These are phyloP conservation scores for Leptopilina syphax DNA, from an alignment of 2,888 invertebrate genomes.

Conservation along the genomic window DNA sequence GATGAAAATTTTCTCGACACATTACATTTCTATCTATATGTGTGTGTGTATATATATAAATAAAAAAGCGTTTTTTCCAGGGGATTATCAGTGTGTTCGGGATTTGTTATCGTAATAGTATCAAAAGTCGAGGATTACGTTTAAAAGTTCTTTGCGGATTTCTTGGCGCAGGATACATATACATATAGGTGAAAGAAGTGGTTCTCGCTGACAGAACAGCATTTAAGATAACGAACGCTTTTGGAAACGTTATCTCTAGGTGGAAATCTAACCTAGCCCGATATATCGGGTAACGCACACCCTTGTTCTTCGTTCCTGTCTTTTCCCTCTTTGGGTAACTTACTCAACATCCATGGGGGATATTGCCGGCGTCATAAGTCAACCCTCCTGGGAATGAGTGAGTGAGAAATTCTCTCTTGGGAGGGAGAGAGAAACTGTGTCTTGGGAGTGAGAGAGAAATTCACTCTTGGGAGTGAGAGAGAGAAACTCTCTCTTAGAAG, in stretches of 20 bases:
- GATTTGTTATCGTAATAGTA: conserved; percentile 27
- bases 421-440: no score
- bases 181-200: conserved; percentile 29
- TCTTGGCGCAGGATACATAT: conserved; percentile 16
- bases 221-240: conserved; percentile 52
- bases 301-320: conserved; percentile 49
- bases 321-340: conserved; percentile 60
- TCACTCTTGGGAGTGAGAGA: conserved; percentile 49
- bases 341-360: conserved; percentile 61
- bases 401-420: no score
- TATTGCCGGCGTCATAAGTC: conserved; percentile 67
- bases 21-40: no score
- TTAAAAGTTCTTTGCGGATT: conserved; percentile 37
- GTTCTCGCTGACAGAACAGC: conserved; percentile 46
- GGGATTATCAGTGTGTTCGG: neutral
- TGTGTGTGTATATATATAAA: no score
- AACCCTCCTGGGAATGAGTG: conserved; percentile 58
- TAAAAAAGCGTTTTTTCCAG: no score
- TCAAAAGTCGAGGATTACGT: conserved; percentile 36
- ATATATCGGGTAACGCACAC: conserved; percentile 48
- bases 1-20: no score
- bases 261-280: conserved; percentile 47
- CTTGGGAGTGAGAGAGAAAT: no score
- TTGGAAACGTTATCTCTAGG: conserved; percentile 45
- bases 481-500: no score